These are phyloP conservation scores for Heloderma charlesbogerti DNA, from an alignment of 2,113 vertebrate species.

Conservation along the genomic window DNA sequence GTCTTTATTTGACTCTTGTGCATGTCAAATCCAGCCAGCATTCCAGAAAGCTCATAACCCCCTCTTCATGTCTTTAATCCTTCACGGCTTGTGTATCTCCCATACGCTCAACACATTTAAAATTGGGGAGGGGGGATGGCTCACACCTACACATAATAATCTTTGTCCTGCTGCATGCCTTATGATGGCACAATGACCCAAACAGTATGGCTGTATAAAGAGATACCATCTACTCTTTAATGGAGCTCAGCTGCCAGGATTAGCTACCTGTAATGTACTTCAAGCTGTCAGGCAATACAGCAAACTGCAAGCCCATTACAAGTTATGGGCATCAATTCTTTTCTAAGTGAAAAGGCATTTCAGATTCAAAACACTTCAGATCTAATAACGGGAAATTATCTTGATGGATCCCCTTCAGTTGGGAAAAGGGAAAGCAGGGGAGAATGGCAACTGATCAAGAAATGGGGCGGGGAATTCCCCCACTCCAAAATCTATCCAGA, in stretches of 20 bases:
- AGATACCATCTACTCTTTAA: constrained; percentile 82
- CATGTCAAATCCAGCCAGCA: no score
- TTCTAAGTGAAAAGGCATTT: constrained; percentile 81
- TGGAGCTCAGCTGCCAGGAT: constrained; percentile 80
- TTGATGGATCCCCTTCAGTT: constrained; percentile 78
- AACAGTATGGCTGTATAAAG: constrained; percentile 77
- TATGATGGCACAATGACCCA: constrained; percentile 80
- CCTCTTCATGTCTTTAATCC: constrained; percentile 74
- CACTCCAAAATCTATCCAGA: constrained; percentile 49
- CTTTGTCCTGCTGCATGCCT: constrained; percentile 74
- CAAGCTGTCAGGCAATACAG: constrained; percentile 75
- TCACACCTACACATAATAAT: constrained; percentile 74
- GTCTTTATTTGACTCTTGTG: no score
- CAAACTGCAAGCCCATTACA: constrained; percentile 74
- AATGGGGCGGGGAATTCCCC: constrained; percentile 47
- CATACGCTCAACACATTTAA: constrained; percentile 70
- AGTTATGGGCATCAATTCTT: constrained; percentile 80
- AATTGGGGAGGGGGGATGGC: constrained; percentile 72
- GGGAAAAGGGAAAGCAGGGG: constrained; percentile 19
- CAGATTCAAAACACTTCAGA: constrained; percentile 82
- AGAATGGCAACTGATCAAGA: background rate
- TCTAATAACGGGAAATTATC: constrained; percentile 81
- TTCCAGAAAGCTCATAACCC: constrained; percentile 69
- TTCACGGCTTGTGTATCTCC: constrained; percentile 74
- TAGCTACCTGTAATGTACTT: constrained; percentile 80